A percentile compares a stretch with the other conserved stretches of the same genome.
These are phyloP conservation scores for Palythoa grandis DNA, from an alignment of 92 coral and sea anemone species.

Conservation along the genomic window DNA sequence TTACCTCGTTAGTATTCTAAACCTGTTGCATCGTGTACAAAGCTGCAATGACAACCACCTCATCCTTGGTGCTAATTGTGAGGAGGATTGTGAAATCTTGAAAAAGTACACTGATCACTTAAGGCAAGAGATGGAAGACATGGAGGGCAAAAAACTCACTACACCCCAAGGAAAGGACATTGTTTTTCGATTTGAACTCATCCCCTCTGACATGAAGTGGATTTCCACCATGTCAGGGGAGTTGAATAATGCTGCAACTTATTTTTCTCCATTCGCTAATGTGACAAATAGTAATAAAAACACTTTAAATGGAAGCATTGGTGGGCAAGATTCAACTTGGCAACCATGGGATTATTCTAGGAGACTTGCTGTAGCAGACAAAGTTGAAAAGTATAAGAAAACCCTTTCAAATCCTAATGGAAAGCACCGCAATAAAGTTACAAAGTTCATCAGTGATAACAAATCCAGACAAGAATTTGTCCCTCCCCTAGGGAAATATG, in stretches of 20 bases:
- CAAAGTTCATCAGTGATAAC: slow-evolving; percentile 49
- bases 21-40: neutral
- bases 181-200: neutral
- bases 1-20: too few relatives aligned
- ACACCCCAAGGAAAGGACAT: neutral
- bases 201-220: neutral
- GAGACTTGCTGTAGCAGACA: neutral
- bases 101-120: neutral
- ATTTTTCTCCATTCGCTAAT: neutral
- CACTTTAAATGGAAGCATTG: neutral
- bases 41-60: slow-evolving; percentile 6
- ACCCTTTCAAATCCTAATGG: slow-evolving; percentile 48
- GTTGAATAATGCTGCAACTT: neutral
- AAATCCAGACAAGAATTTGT: slow-evolving; percentile 61
- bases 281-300: neutral
- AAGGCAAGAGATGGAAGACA: neutral
- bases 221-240: neutral
- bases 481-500: slow-evolving; percentile 64
- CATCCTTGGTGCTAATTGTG: slow-evolving; percentile 1
- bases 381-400: slow-evolving; percentile 15
- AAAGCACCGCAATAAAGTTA: slow-evolving; percentile 52
- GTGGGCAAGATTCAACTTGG: neutral
- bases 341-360: neutral
- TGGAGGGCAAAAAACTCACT: neutral
- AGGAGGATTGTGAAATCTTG: neutral